Base-by-base conservation (phyloP, 2,888 invertebrate species). In the Ametastegia equiseti region DNA sequence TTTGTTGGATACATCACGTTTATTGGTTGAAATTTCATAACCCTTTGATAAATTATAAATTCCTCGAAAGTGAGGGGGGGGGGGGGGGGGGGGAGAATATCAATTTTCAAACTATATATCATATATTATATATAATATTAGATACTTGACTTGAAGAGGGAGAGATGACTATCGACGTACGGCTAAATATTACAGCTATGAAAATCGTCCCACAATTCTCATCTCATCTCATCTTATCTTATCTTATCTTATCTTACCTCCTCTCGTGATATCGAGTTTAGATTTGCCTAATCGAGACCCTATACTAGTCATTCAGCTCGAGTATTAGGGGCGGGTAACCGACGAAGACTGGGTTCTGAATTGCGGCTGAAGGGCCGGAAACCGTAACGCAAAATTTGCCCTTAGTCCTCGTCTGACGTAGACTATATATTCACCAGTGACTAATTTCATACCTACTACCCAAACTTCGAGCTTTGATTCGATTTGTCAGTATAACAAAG, bases 201-300 rank as follows among this genome's bases (percentile, higher is more conserved):
- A 30, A 60, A 60, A 60, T 60, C 30, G 11, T 60, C 30, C 60
- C 15, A 5, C 60, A 13, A 11, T 30, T 3, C 23, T 13, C 30
- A 39, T 36, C 39, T 67, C 3, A 39, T 39, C 67, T 67, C 54
- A 42, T 6, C 9, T 9, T 9, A 9, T 42, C 42, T 42, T 15
- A 54, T 4, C 15, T 15, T 19, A 15, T 3, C 23, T 13, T 13
- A 39, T 36, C 39, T 67, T 2, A 39, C 19, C 67, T 67, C 19
- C 67, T 67, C 45, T 71, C 45, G 30, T 71, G 23, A 71, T 71
- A 71, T 71, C 71, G 71, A 71, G 42, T 71, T 71, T 47, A 71
- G 71, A 71, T 71, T 71, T 71, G 71, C 71, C 71, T 71, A 71
- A 47, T 71, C 71, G 71, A 71, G 71, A 71, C 71, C 71, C 71